A percentile compares a stretch with the other conserved stretches of the same genome.
These are phyloP conservation scores for Coptodon bakossiorum DNA, from an alignment of 2,113 vertebrate genomes.

Conservation along the genomic window DNA sequence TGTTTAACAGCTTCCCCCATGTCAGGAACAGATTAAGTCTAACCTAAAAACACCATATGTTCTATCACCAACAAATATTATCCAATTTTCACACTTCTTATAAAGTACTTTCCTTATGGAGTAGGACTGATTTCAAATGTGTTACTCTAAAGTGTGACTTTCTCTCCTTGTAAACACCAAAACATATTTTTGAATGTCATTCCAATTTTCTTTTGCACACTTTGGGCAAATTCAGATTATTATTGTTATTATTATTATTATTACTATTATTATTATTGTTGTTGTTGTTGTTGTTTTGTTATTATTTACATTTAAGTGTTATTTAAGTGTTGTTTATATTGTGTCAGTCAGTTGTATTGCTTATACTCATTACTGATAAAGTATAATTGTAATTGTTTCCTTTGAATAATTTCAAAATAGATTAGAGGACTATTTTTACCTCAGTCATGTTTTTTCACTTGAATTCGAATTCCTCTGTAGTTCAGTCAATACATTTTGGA, in stretches of 20 bases:
- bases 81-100: slow-evolving; percentile 25
- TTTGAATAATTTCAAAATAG: too few species aligned
- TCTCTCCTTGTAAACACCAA: not conserved
- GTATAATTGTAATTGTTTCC: not conserved
- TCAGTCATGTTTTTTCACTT: not conserved
- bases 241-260: not conserved
- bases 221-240: not conserved
- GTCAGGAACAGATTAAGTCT: slow-evolving; percentile 7
- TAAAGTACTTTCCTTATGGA: not conserved
- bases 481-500: not conserved
- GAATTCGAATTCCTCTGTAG: not conserved
- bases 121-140: not conserved
- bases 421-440: not conserved
- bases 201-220: not conserved
- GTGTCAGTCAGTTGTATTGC: not conserved
- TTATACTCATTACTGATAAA: not conserved
- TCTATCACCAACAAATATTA: slow-evolving; percentile 1
- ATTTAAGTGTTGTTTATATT: not conserved
- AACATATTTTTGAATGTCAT: not conserved
- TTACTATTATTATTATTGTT: accelerated
- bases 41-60: slow-evolving; percentile 15
- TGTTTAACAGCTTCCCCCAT: not conserved
- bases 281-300: accelerated
- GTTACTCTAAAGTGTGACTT: slow-evolving; percentile 9
- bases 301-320: not conserved